Conservation (phyloP, 2,113 vertebrate genomes). For the Ailurus styani region DNA sequence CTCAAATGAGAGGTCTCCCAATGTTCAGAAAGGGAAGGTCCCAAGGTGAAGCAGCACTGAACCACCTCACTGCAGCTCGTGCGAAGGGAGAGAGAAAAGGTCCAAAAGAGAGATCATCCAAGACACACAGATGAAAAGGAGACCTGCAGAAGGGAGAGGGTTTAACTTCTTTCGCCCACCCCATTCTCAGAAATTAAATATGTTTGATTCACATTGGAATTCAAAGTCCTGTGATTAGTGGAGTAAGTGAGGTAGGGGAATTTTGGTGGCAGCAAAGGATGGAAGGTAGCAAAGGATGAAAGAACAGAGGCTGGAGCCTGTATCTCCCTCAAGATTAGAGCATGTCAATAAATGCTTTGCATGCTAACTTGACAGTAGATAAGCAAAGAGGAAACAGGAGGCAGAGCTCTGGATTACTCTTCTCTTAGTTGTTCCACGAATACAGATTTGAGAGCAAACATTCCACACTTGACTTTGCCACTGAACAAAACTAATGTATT, state of each 20-base stretch:
- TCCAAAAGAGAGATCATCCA: not conserved
- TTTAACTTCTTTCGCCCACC: not conserved
- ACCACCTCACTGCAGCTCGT: too few relatives aligned
- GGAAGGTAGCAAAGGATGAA: not conserved
- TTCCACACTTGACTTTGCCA: not conserved
- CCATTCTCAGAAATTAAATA: not conserved
- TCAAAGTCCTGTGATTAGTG: not conserved
- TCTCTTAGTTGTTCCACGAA: not conserved
- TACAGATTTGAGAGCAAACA: not conserved
- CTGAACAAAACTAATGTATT: not conserved
- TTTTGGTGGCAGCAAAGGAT: not conserved
- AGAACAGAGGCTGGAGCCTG: not conserved
- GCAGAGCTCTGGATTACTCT: not conserved
- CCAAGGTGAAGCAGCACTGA: not conserved
- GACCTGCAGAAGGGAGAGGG: not conserved
- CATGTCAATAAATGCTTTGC: not conserved
- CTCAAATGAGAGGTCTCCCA: not conserved
- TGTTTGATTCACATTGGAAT: not conserved
- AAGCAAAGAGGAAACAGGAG: accelerated
- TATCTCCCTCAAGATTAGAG: not conserved
- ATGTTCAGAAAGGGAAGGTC: not conserved
- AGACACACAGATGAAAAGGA: not conserved
- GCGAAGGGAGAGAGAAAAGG: not conserved
- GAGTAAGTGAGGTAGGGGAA: not conserved
- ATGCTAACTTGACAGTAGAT: not conserved